A percentile compares a stretch with the other conserved stretches of the same genome.
phyloP scores from a whole-genome alignment of 1,140 invertebrate species.

The Lethocerus indicus region DNA sequence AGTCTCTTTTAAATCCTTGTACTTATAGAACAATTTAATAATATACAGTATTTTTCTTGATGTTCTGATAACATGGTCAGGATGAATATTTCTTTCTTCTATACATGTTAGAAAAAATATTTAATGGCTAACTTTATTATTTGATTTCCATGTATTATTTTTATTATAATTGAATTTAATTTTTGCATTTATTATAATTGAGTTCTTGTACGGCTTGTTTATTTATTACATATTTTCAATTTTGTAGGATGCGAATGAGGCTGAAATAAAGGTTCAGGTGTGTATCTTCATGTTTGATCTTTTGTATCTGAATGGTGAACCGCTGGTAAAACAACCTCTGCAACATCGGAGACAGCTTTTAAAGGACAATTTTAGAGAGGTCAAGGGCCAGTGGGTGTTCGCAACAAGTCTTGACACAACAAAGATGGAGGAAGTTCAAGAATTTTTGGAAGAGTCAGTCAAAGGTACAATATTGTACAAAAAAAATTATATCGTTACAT shows the following conservation, averaged over 20 bases:
- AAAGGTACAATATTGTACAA: slow-evolving; percentile 37
- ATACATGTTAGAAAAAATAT: too few relatives aligned
- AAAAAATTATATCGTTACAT: not conserved
- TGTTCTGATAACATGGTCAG: too few relatives aligned
- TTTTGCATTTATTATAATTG: too few relatives aligned
- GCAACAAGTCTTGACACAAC: slow-evolving; percentile 70
- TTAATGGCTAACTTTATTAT: too few relatives aligned
- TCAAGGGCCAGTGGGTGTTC: slow-evolving; percentile 76
- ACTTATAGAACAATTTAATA: too few relatives aligned
- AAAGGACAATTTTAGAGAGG: slow-evolving; percentile 52
- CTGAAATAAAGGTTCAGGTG: slow-evolving; percentile 91
- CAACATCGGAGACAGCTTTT: slow-evolving; percentile 57
- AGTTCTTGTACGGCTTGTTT: too few relatives aligned
- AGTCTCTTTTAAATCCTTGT: too few relatives aligned
- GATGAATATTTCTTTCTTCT: too few relatives aligned
- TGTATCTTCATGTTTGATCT: slow-evolving; percentile 97
- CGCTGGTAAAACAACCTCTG: slow-evolving; percentile 70
- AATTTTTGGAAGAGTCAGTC: slow-evolving; percentile 90
- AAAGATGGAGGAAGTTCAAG: slow-evolving; percentile 82
- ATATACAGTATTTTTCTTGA: too few relatives aligned
- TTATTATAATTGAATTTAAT: too few relatives aligned
- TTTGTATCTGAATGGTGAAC: slow-evolving; percentile 80
- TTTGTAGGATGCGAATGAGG: slow-evolving; percentile 61
- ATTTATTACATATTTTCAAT: slow-evolving; percentile 11
- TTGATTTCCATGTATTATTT: too few relatives aligned